Evolutionary conservation across 2,888 invertebrate species (phyloP).

Genomic region (Ischnus inquisitorius): DNA sequence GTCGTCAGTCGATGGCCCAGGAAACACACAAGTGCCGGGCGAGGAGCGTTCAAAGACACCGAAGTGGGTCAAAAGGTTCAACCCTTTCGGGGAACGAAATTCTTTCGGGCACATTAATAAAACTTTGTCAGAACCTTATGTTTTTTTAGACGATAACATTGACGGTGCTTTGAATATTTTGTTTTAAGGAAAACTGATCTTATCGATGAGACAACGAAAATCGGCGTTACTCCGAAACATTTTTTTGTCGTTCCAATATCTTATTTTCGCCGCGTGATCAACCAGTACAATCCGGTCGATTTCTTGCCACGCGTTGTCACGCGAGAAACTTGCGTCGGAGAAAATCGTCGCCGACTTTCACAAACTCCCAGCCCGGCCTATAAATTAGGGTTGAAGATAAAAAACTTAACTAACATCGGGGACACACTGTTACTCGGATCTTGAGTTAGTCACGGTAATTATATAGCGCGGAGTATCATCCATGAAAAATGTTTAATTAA

Average conservation of each 20-base stretch:
- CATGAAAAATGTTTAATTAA: background rate
- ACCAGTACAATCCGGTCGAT: background rate
- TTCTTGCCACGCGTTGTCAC: background rate
- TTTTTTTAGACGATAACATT: background rate
- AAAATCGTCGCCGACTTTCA: background rate
- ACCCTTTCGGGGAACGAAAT: background rate
- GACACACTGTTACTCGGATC: background rate
- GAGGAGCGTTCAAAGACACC: background rate
- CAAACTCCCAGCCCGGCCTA: background rate
- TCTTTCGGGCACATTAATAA: background rate
- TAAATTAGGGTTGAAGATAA: conserved; percentile 1
- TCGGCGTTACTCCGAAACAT: too few species aligned
- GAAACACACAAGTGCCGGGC: background rate
- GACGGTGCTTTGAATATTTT: background rate
- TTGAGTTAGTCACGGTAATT: background rate
- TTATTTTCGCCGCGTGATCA: too few species aligned
- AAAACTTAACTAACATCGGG: background rate
- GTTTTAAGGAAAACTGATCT: background rate
- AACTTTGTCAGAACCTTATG: background rate
- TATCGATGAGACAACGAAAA: too few species aligned
- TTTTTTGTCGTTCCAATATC: too few species aligned
- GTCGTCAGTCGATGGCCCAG: background rate
- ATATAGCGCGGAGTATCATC: conserved; percentile 11
- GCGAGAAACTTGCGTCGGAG: background rate
- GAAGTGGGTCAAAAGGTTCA: background rate